phyloP scores from a whole-genome alignment of 2,113 vertebrate genomes.

The Suncus etruscus region DNA sequence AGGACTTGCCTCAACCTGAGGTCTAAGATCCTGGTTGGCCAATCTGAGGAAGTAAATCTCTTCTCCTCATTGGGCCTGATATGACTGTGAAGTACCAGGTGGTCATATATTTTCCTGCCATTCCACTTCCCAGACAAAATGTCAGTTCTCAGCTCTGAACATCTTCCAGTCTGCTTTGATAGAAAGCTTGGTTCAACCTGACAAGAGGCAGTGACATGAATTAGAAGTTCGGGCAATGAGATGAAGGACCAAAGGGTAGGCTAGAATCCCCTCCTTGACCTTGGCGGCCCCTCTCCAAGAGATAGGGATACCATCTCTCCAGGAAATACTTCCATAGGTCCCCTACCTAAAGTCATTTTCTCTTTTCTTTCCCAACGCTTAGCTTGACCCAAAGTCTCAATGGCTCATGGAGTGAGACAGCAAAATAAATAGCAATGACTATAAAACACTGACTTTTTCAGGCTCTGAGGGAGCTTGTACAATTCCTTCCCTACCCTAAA shows the following conservation, averaged over 20 bases:
- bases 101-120: neutral
- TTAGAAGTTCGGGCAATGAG: neutral
- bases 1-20: conserved; percentile 77
- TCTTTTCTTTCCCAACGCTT: conserved; percentile 21
- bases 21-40: conserved; percentile 54
- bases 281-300: neutral
- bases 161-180: neutral
- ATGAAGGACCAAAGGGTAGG: neutral
- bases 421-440: conserved; percentile 49
- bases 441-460: conserved; percentile 6
- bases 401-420: conserved; percentile 43
- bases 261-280: neutral
- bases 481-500: conserved; percentile 48
- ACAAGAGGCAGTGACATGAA: neutral
- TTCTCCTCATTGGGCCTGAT: neutral
- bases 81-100: neutral
- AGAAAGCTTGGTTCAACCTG: too few species aligned
- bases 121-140: neutral
- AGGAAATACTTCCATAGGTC: neutral
- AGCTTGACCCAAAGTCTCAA: conserved; percentile 54
- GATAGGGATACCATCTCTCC: neutral
- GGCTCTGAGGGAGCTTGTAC: neutral
- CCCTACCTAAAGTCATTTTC: neutral
- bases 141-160: neutral
- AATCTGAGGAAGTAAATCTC: neutral